These are phyloP conservation scores for Zaprionus obscuricornis DNA, from an alignment of 2,888 invertebrate species.

Conservation along the genomic window DNA sequence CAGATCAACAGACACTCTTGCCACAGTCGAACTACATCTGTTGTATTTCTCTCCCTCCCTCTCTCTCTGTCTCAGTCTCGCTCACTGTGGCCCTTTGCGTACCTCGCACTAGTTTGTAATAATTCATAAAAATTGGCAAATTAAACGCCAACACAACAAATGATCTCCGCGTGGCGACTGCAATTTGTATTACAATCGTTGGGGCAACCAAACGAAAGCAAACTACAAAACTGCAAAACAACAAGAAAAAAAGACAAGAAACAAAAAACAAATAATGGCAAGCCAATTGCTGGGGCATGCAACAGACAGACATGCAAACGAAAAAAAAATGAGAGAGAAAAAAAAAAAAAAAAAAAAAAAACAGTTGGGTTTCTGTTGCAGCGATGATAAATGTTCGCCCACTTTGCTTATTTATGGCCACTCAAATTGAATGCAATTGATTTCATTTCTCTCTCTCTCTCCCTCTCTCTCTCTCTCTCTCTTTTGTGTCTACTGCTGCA, in stretches of 20 bases:
- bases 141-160: constrained; percentile 78
- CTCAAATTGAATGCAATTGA: constrained; percentile 77
- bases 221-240: not conserved
- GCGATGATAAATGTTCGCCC: constrained; percentile 66
- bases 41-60: no score
- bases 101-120: constrained; percentile 45
- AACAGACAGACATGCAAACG: constrained; percentile 26
- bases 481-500: not conserved
- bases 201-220: constrained; percentile 19
- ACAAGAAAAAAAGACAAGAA: constrained; percentile 3
- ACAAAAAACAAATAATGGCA: constrained; percentile 57
- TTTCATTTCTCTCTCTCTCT: constrained; percentile 38
- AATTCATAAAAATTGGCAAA: constrained; percentile 79
- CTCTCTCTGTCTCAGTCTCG: constrained; percentile 13
- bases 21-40: no score
- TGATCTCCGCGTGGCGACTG: constrained; percentile 60
- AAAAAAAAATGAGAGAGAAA: constrained; percentile 1
- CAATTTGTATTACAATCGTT: constrained; percentile 53
- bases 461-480: not conserved
- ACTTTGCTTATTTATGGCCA: constrained; percentile 70
- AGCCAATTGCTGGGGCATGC: constrained; percentile 55
- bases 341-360: constrained; percentile 9
- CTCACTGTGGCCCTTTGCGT: constrained; percentile 15
- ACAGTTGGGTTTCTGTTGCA: constrained; percentile 47
- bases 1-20: no score